Conservation (phyloP, 2,888 invertebrate species). For the Blastobasis adustella region DNA sequence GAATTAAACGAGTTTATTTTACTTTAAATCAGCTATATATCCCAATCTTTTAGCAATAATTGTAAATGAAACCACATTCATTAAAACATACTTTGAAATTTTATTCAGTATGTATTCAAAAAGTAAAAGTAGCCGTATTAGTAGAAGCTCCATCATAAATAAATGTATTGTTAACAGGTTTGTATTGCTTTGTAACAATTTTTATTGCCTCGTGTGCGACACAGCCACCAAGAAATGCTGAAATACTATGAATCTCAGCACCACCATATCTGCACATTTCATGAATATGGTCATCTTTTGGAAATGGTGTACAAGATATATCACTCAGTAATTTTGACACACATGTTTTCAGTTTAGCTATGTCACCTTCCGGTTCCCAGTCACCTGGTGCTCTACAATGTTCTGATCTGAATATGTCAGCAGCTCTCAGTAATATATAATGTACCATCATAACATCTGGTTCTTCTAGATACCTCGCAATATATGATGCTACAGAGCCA, state of each 20-base stretch:
- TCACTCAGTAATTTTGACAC: constrained; percentile 86
- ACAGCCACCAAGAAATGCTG: constrained; percentile 93
- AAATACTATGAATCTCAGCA: constrained; percentile 94
- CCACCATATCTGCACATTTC: constrained; percentile 97
- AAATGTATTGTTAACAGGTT: constrained; percentile 95
- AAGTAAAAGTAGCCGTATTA: constrained; percentile 86
- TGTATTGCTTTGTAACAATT: constrained; percentile 95
- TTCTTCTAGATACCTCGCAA: constrained; percentile 83
- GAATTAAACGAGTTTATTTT: constrained; percentile 45
- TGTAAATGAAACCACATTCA: not conserved
- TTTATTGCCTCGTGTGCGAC: constrained; percentile 98
- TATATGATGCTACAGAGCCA: constrained; percentile 71
- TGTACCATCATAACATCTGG: constrained; percentile 91
- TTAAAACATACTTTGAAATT: not conserved
- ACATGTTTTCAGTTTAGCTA: constrained; percentile 86
- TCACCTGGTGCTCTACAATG: constrained; percentile 94
- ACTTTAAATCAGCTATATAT: constrained; percentile 3
- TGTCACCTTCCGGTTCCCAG: constrained; percentile 92
- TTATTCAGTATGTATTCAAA: constrained; percentile 60
- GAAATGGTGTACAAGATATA: constrained; percentile 85
- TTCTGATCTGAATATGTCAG: constrained; percentile 91
- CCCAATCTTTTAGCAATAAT: not conserved
- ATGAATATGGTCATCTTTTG: constrained; percentile 95
- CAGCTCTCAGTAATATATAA: constrained; percentile 92
- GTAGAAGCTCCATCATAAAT: constrained; percentile 96